Percentiles rank a stretch among this genome's conserved stretches.
These are phyloP conservation scores for Odontomyia ornata DNA, from an alignment of 2,888 invertebrate species.

Conservation along the genomic window DNA sequence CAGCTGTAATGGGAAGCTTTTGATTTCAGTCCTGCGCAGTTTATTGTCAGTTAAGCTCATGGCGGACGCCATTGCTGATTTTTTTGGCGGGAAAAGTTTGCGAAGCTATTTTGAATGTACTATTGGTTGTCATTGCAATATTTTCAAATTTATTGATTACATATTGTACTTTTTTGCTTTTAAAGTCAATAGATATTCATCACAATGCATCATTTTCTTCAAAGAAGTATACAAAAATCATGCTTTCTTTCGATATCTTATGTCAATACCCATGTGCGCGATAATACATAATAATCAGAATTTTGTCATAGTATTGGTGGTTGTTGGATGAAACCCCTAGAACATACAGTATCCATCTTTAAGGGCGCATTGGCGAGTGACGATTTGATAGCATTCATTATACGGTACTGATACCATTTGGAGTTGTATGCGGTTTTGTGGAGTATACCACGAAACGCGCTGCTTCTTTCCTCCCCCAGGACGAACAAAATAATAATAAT, in stretches of 20 bases:
- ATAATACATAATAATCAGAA: neutral
- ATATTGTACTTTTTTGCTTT: neutral
- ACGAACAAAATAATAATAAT: neutral
- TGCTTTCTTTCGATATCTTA: neutral
- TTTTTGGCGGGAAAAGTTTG: constrained; percentile 40
- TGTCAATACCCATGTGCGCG: neutral
- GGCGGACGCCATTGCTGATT: constrained; percentile 12
- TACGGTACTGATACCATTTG: constrained; percentile 7
- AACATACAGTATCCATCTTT: no score
- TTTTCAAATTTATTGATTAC: neutral
- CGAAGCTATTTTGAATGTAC: no score
- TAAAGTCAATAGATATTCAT: neutral
- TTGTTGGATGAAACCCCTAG: no score
- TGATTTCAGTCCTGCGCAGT: constrained; percentile 6
- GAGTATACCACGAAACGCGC: no score
- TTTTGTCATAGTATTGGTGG: constrained; percentile 13
- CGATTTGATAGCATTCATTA: constrained; percentile 2
- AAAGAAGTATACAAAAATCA: neutral
- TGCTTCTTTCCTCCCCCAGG: neutral
- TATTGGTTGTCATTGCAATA: no score
- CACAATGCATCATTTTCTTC: neutral
- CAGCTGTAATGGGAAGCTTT: neutral
- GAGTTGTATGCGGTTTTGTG: neutral
- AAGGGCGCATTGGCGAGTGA: no score
- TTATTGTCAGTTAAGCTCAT: neutral